Evolutionary conservation across 2,888 invertebrate species (phyloP), one percentile per base, ranked within the genome.

Genomic region (Miltochrista miniata): DNA sequence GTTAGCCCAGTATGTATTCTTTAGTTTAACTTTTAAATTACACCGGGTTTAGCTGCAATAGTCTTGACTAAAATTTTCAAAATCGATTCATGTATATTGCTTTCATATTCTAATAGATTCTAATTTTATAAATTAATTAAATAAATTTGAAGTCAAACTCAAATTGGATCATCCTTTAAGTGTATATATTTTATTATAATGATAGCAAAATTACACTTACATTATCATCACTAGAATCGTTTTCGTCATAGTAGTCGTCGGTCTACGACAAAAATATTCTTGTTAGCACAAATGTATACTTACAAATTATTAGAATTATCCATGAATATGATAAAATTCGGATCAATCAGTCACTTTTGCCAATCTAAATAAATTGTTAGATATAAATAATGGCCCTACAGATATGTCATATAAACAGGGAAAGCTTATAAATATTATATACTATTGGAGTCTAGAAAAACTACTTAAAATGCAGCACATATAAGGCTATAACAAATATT

Each of bases 211-310:
- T 24, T 24, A 54, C 59, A 81, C 81, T 81, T 78, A 79, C 81
- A 24, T 24, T 11, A 50, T 54, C 37, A 18, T 60, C 49, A 39
- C 44, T 43, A 46, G 39, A 38, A 48, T 51, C 54, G 24, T 10
- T 13, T 7, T 37, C 10, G 13, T 45, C 45, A 45, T 14, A 8
- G 15, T 53, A 51, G 2, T 37, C 57, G 43, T 50, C 33, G 14
- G 49, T 57, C 79, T 81, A 81, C 13, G 70, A 67, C 78, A 79
- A 54, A 78, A 76, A 77, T 54, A 53, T 44, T 51, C 7, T 35
- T 45, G 43, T 62, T 51, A 46, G 24, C 44, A 44, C 18, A 24
- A 24, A 24, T 24, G 5, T 24, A 24, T 24, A 24, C 18, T 24
- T 24, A 24, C n/a, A n/a, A n/a, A n/a, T n/a, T n/a, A n/a, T n/a